These are phyloP conservation scores for Philypnodon macrostomus DNA, from an alignment of 2,797 vertebrate genomes.

Conservation along the genomic window DNA sequence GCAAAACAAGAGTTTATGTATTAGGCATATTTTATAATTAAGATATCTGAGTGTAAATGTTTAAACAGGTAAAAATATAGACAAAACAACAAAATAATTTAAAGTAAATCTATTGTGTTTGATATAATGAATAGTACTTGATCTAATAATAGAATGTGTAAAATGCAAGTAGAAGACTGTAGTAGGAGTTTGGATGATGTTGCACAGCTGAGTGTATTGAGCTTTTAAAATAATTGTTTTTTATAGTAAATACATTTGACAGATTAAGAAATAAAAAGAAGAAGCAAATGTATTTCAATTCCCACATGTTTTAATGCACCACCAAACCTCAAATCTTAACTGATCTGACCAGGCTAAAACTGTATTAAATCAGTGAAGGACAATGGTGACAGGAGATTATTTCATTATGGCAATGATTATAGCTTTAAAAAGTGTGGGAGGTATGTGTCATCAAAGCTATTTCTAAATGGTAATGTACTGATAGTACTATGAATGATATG, in stretches of 20 bases:
- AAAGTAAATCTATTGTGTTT: conserved; percentile 1
- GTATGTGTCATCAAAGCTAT: too few species aligned
- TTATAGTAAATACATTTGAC: too few species aligned
- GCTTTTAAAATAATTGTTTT: too few species aligned
- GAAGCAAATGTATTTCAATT: too few species aligned
- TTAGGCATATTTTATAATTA: too few species aligned
- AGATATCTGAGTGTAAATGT: conserved; percentile 22
- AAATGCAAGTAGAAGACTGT: too few species aligned
- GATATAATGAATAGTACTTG: background rate
- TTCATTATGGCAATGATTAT: background rate
- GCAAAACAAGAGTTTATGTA: conserved; percentile 47
- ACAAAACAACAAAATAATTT: conserved; percentile 22
- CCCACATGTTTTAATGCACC: background rate
- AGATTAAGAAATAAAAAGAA: too few species aligned
- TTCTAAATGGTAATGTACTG: too few species aligned
- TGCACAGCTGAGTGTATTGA: too few species aligned
- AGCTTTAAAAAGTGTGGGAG: background rate
- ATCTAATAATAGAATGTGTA: too few species aligned
- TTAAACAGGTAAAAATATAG: conserved; percentile 14
- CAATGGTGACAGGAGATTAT: background rate
- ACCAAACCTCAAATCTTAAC: too few species aligned
- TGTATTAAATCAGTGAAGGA: background rate
- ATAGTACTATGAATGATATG: background rate
- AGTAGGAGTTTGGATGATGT: too few species aligned
- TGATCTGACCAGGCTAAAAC: background rate